phyloP scores from a whole-genome alignment of 2,797 vertebrate genomes.

The Okamejei kenojei region DNA sequence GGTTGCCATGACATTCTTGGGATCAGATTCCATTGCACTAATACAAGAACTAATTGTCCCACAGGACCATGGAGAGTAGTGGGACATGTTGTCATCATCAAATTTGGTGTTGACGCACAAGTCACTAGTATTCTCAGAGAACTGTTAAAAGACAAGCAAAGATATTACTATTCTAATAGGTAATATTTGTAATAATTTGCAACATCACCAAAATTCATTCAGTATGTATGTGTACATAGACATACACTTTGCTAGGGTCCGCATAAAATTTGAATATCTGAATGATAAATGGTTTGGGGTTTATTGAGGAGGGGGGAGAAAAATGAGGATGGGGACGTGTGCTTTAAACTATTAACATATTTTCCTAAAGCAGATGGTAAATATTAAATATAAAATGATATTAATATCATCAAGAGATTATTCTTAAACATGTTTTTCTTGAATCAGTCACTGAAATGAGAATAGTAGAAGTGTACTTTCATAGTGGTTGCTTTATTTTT shows the following conservation, averaged over 20 bases:
- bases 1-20: constrained; percentile 69
- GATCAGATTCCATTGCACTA: constrained; percentile 79
- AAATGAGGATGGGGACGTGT: too few relatives aligned
- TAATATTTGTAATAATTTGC: neutral
- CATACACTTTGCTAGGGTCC: neutral
- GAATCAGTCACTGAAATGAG: neutral
- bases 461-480: neutral
- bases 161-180: neutral
- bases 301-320: too few relatives aligned
- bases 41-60: constrained; percentile 78
- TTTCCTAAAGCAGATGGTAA: neutral
- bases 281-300: neutral
- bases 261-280: neutral
- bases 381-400: too few relatives aligned
- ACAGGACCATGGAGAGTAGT: constrained; percentile 94
- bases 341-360: neutral
- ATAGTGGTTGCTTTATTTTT: neutral
- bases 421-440: neutral
- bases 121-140: constrained; percentile 68
- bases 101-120: constrained; percentile 70
- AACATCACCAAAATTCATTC: neutral
- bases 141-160: constrained; percentile 55
- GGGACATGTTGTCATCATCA: constrained; percentile 75
- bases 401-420: too few relatives aligned
- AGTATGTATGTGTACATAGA: neutral